Evolutionary conservation across 1,140 invertebrate genomes (phyloP), one percentile per base, ranked within the genome.

Genomic region (Protaetia brevitarsis): DNA sequence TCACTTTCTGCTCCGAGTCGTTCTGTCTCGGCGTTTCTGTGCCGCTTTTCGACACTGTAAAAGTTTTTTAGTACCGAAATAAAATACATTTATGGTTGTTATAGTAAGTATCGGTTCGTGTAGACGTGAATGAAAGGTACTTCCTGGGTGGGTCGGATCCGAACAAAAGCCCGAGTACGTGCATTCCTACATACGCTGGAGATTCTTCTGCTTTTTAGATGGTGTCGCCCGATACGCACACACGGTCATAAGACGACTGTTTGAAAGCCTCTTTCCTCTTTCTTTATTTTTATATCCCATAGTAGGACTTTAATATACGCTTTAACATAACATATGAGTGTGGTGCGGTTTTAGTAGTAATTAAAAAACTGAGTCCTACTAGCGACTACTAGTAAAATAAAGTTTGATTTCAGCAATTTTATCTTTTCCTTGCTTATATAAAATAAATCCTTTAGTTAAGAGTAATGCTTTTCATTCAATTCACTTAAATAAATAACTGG

Each of bases 151-250:
- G 31, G 60, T 36, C 60, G 29, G 29, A 31, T 59, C 30, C 57
- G 31, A 36, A 62, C 60, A 62, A 62, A 62, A 30, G 31, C 31
- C n/a, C 29, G 60, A n/a, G 41, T 51, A 62, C 60, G 60, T 62
- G 60, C 60, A 62, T 62, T 36, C 31, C 60, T 31, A 62, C 31
- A 36, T 62, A 62, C 21, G 31, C 31, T 36, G 31, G 60, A 62
- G 60, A 62, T 62, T 62, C 60, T 62, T 62, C 60, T 62, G 29
- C 57, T 59, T 59, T 59, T 59, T 59, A 59, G 57, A 59, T 59
- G 23, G 57, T 59, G 57, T 59, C 10, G 57, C 29, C 57, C 29
- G 26, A 59, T 59, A 59, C 29, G 26, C n/a, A 23, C n/a, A n/a
- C 11, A 59, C 57, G 57, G 41, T 51, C 41, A 51, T 19, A 51